Percentiles rank a stretch among this genome's conserved stretches.
phyloP scores from a whole-genome alignment of 2,113 vertebrate species.

The Alosa alosa region DNA sequence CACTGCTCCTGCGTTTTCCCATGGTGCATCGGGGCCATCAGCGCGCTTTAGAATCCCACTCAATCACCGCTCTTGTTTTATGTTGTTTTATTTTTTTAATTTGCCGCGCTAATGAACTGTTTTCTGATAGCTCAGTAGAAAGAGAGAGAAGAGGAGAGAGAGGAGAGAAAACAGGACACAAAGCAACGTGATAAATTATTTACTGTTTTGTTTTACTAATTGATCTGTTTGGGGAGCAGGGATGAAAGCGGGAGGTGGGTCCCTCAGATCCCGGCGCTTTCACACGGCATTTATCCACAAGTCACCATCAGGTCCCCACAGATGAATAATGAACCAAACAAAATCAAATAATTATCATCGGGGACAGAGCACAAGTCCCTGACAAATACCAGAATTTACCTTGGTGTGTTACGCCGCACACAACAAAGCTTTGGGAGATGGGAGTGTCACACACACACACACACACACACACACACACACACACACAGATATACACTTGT shows the following conservation, averaged over 20 bases:
- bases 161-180: constrained; percentile 66
- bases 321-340: constrained; percentile 81
- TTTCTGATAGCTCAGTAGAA: constrained; percentile 57
- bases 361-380: constrained; percentile 62
- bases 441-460: constrained; percentile 18
- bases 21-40: constrained; percentile 44
- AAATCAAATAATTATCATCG: constrained; percentile 76
- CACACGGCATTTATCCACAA: constrained; percentile 78
- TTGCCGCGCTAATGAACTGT: constrained; percentile 70
- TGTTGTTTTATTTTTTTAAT: constrained; percentile 19
- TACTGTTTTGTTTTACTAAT: constrained; percentile 79
- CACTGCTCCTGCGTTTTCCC: constrained; percentile 54
- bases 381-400: constrained; percentile 72
- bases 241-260: constrained; percentile 73
- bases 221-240: constrained; percentile 75
- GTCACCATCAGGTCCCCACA: constrained; percentile 69
- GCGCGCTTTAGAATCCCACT: constrained; percentile 69
- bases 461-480: background rate
- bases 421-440: constrained; percentile 53
- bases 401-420: constrained; percentile 57
- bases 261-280: constrained; percentile 70
- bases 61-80: constrained; percentile 59
- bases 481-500: background rate
- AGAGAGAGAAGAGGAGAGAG: background rate
- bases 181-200: constrained; percentile 79